A percentile compares a stretch with the other conserved stretches of the same genome.
Evolutionary conservation across 2,888 invertebrate species (phyloP).

Genomic region (Ichneumon xanthorius): DNA sequence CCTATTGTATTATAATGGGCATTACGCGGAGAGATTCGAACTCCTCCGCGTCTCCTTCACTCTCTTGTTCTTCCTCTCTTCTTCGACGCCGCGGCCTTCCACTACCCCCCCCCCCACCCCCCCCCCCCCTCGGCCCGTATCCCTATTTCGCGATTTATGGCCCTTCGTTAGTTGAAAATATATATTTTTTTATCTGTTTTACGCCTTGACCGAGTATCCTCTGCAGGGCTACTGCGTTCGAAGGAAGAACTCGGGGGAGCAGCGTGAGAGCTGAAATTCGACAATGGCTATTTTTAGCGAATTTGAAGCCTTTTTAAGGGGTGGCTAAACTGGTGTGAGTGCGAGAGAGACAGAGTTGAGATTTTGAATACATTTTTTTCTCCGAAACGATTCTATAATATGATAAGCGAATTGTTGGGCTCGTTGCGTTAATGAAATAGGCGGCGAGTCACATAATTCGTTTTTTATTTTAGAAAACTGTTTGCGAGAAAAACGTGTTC

Average conservation of each 20-base stretch:
- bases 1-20: constrained; percentile 83
- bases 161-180: constrained; percentile 75
- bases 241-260: constrained; percentile 4
- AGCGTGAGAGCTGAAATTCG: constrained; percentile 52
- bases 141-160: constrained; percentile 80
- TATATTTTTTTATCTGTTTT: constrained; percentile 51
- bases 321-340: too few species aligned
- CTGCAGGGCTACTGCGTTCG: constrained; percentile 16
- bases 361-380: too few species aligned
- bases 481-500: too few species aligned
- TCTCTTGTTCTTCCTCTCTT: constrained; percentile 37
- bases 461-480: too few species aligned
- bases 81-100: constrained; percentile 66
- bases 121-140: constrained; percentile 49
- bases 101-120: constrained; percentile 65
- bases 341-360: too few species aligned
- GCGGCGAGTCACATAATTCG: too few species aligned
- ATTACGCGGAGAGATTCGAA: constrained; percentile 73
- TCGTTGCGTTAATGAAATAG: too few species aligned
- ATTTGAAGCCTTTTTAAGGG: not conserved
- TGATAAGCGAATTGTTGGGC: too few species aligned
- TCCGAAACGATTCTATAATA: too few species aligned
- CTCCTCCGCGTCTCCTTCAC: constrained; percentile 57
- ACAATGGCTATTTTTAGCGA: constrained; percentile 1
- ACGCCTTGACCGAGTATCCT: constrained; percentile 42